Base-by-base conservation (phyloP, 2,797 vertebrate genomes). In the Sebastes steindachneri region DNA sequence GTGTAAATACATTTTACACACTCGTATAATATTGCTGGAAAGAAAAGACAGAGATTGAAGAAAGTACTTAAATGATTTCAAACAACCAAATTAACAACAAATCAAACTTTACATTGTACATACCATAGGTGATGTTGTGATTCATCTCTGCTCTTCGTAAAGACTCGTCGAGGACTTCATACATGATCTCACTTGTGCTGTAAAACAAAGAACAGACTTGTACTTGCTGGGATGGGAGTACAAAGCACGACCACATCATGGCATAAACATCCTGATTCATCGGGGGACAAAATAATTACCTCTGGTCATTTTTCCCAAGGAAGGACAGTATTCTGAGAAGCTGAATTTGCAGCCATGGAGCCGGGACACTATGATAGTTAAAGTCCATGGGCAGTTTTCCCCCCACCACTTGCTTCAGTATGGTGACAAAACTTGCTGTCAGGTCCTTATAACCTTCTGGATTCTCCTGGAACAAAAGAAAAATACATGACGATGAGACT, bases 111-210 rank as follows among this genome's bases (percentile, higher is more conserved):
- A 9, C 48, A 80, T 51, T 6, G 14, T 82, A 96, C 94, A 70
- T 90, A 98, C 98, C 98, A 48, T 99, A 99, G 28, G 98, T 99
- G 92, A 99, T 97, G 93, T 99, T 99, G 93, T 99, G 98, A 94
- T 98, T 99, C 94, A 99, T 97, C 93, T 99, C 99, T 25, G 99
- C 99, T 96, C 98, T 96, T 92, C 96, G 95, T 93, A 99, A 95
- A 82, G 98, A 99, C 92, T 99, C 99, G 41, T 99, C 97, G 28
- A 99, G 95, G 88, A 99, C 97, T 73, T 99, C 98, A 91, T 99
- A 99, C 95, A 99, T 98, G 94, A 97, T 88, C 89, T 97, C 97
- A 86, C 98, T 99, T 73, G 96, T 94, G 90, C 98, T 99, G 94
- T 89, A 88, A 88, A 86, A 93, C 80, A 93, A 31, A 79, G 7